Evolutionary conservation across 2,113 vertebrate genomes (phyloP).

Genomic region (Malurus melanocephalus): DNA sequence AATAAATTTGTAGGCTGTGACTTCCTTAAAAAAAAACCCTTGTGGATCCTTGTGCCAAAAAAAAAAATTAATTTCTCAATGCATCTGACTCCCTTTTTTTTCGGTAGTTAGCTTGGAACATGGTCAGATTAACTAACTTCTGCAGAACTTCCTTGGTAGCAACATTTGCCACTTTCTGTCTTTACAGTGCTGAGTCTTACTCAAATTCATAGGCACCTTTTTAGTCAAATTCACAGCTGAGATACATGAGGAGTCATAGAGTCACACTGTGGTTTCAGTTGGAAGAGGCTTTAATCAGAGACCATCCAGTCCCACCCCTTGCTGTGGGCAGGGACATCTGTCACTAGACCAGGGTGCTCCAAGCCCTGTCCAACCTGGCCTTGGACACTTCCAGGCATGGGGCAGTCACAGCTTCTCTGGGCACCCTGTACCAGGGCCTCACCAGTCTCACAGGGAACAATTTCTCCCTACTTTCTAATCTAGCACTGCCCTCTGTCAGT

Average conservation of each 20-base stretch:
- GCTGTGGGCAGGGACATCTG: neutral
- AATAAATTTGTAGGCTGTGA: neutral
- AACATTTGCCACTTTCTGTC: neutral
- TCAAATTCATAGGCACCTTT: neutral
- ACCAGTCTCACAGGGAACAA: fast-evolving
- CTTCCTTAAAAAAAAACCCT: neutral
- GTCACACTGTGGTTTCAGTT: neutral
- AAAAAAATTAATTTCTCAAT: neutral
- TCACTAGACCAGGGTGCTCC: fast-evolving
- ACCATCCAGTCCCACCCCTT: neutral
- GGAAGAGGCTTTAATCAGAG: neutral
- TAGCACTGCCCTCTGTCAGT: neutral
- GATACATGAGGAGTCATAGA: neutral
- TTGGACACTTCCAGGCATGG: neutral
- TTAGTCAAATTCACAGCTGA: neutral
- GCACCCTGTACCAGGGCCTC: neutral
- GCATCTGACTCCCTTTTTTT: neutral
- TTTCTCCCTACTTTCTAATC: neutral
- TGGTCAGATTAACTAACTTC: neutral
- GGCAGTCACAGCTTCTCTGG: neutral
- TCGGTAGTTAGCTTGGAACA: neutral
- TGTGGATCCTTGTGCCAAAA: neutral
- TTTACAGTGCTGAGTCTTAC: neutral
- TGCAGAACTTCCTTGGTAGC: neutral
- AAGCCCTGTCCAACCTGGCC: fast-evolving